phyloP scores from a whole-genome alignment of 1,140 invertebrate species.

The Holcopasites calliopsidis region DNA sequence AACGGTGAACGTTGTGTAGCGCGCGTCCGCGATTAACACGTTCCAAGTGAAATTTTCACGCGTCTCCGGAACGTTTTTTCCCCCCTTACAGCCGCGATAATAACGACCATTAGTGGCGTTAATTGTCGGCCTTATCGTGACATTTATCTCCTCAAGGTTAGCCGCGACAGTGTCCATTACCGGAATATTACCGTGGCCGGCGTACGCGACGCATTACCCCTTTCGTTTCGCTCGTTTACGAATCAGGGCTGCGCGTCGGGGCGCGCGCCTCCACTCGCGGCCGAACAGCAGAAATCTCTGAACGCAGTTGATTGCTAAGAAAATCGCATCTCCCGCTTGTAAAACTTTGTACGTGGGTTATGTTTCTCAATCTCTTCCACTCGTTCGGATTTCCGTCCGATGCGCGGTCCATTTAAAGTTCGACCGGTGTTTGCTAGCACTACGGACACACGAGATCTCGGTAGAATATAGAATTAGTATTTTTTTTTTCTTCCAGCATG shows the following conservation, averaged over 20 bases:
- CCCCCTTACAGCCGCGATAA: constrained; percentile 12
- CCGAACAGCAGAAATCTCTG: background rate
- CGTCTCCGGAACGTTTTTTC: constrained; percentile 32
- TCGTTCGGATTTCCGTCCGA: too few species aligned
- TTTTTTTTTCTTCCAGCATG: background rate
- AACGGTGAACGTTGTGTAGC: background rate
- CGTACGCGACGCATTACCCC: background rate
- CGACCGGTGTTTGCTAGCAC: too few species aligned
- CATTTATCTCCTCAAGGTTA: constrained; percentile 43
- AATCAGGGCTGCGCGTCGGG: background rate
- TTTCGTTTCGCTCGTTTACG: background rate
- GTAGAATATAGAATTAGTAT: too few species aligned
- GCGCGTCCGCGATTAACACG: constrained; percentile 3
- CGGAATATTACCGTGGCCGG: constrained; percentile 8
- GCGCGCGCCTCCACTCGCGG: background rate
- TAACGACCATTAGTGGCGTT: constrained; percentile 31
- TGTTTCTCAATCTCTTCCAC: too few species aligned
- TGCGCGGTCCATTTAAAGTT: too few species aligned
- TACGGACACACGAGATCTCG: too few species aligned
- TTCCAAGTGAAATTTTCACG: constrained; percentile 12
- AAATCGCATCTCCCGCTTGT: too few species aligned
- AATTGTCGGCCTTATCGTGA: constrained; percentile 40
- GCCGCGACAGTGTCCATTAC: constrained; percentile 22
- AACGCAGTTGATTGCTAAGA: too few species aligned
- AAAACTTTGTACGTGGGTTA: too few species aligned